These are phyloP conservation scores for Daptonema setosum DNA, from an alignment of 2,888 invertebrate genomes.

Conservation along the genomic window DNA sequence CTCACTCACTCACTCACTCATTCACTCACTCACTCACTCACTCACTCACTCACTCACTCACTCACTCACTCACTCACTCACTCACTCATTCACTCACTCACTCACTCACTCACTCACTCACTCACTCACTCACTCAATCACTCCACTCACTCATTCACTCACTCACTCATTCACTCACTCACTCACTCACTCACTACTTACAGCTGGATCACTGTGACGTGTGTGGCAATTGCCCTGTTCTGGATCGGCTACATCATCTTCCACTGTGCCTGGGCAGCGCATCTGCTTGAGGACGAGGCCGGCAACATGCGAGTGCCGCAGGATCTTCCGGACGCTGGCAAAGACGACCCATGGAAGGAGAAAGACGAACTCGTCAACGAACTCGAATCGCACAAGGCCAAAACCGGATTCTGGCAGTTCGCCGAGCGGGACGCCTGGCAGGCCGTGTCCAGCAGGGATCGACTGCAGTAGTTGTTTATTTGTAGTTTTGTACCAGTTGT, in stretches of 20 bases:
- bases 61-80: no score
- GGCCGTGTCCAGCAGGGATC: conserved; percentile 24
- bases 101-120: no score
- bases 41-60: no score
- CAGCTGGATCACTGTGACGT: conserved; percentile 8
- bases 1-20: no score
- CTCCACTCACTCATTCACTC: no score
- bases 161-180: no score
- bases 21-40: no score
- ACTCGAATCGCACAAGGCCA: conserved; percentile 8
- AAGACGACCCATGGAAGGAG: not conserved
- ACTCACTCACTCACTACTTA: no score
- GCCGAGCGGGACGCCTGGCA: conserved; percentile 25
- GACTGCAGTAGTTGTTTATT: conserved; percentile 25
- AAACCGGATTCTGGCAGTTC: conserved; percentile 24
- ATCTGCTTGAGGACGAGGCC: conserved; percentile 17
- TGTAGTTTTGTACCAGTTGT: no score
- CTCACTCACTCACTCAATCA: no score
- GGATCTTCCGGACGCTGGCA: not conserved
- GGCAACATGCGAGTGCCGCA: not conserved
- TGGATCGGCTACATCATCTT: conserved; percentile 23
- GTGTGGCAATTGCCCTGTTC: conserved; percentile 23
- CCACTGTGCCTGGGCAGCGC: conserved; percentile 27
- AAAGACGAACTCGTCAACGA: not conserved
- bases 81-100: no score